These are phyloP conservation scores for Chironomus riparius DNA, from an alignment of 2,888 invertebrate genomes.

Conservation along the genomic window DNA sequence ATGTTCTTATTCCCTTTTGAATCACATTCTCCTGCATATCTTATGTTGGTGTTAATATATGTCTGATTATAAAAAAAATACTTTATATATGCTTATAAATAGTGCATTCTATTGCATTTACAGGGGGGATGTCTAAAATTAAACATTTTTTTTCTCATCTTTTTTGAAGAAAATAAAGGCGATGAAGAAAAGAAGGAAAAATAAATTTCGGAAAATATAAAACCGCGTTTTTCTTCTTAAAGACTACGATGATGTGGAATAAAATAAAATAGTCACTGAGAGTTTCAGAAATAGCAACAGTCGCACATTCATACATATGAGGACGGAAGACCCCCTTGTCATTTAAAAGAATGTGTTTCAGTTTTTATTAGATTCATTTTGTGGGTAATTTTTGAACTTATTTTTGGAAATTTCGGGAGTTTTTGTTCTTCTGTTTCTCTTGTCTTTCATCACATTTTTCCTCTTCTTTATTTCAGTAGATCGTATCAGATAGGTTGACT, in stretches of 20 bases:
- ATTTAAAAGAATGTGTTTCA: slow-evolving; percentile 26
- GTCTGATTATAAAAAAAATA: not conserved
- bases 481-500: no score
- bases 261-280: slow-evolving; percentile 19
- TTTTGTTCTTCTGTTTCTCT: slow-evolving; percentile 10
- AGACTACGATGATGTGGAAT: slow-evolving; percentile 6
- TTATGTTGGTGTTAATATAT: no score
- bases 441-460: slow-evolving; percentile 6
- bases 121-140: slow-evolving; percentile 26
- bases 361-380: slow-evolving; percentile 26
- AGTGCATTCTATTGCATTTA: slow-evolving; percentile 24
- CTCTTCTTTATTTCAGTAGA: not conserved
- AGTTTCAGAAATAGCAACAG: slow-evolving; percentile 24
- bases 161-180: not conserved
- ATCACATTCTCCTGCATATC: no score
- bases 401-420: slow-evolving; percentile 26
- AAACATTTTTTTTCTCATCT: not conserved
- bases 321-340: slow-evolving; percentile 27
- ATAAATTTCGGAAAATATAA: slow-evolving; percentile 24
- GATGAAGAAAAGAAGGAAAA: not conserved
- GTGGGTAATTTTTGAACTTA: slow-evolving; percentile 21
- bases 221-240: slow-evolving; percentile 10
- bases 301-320: not conserved
- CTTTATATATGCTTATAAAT: not conserved
- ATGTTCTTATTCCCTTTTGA: no score